Evolutionary conservation across 2,113 vertebrate genomes (phyloP), one percentile per base, ranked within the genome.

Genomic region (Trogon surrucura): DNA sequence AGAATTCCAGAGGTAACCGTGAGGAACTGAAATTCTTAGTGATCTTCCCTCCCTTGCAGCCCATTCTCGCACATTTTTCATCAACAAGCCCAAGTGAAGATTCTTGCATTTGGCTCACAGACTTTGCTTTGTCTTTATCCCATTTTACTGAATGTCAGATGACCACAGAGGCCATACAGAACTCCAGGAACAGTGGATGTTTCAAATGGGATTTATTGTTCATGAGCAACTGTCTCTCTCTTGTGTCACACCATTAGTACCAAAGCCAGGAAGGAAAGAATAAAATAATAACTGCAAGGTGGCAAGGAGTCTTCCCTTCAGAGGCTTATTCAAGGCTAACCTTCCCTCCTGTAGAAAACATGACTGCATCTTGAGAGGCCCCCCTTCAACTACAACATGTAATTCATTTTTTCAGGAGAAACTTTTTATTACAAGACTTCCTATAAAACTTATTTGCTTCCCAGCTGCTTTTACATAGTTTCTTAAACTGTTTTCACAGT

Each of bases 361-460:
- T 4, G 38, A 56, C 54, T 82, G 86, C 53, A 67, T 51, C 66
- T 70, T 48, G 56, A 82, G 41, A 92, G 48, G 11, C 5, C 44
- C 47, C 75, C 38, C 72, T 41, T 89, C 38, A 88, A 80, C 66
- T 69, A 19, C 29, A 93, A 79, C 41, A 58, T 58, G 47, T 27
- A 94, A 89, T 91, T 80, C 21, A 62, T 91, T 97, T 97, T 84
- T 75, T 88, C 87, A 83, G 71, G 83, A 91, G 36, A 90, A 87
- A 85, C 36, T 78, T 96, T 93, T 89, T 96, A 91, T 80, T 96
- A 80, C 48, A 66, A 58, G 79, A 69, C 29, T 92, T 93, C 69
- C 80, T 53, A 44, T 85, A 88, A 94, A 96, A 92, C 57, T 80
- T n/a, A 60, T 75, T 96, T 95, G 79, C 73, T 97, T 96, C 36